A percentile compares a stretch with the other conserved stretches of the same genome.
These are phyloP conservation scores for Ormyrus pomaceus DNA, from an alignment of 2,888 invertebrate genomes.

Conservation along the genomic window DNA sequence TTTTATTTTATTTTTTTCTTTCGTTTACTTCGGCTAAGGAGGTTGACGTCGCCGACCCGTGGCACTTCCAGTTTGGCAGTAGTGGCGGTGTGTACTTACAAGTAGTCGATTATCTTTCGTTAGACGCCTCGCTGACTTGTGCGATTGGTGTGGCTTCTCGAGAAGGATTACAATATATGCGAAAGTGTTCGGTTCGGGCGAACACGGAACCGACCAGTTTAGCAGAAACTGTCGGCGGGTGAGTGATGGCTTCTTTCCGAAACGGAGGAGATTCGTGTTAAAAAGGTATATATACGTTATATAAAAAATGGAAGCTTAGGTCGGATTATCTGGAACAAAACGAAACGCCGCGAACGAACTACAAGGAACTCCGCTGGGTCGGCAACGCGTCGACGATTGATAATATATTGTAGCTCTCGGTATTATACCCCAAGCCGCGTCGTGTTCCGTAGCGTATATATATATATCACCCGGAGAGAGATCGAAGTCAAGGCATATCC, in stretches of 20 bases:
- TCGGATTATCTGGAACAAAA: background rate
- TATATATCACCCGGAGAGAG: constrained; percentile 55
- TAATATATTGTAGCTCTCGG: background rate
- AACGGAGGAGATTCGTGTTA: no score
- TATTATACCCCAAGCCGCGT: background rate
- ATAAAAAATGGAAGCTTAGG: no score
- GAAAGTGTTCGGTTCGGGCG: constrained; percentile 38
- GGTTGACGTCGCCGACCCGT: constrained; percentile 56
- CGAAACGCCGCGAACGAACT: background rate
- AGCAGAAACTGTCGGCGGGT: no score
- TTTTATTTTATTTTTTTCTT: constrained; percentile 13
- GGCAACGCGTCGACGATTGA: background rate
- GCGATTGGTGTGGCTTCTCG: constrained; percentile 4
- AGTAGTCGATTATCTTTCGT: constrained; percentile 47
- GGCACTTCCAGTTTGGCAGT: constrained; percentile 65
- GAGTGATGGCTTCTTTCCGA: no score
- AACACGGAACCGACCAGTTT: no score
- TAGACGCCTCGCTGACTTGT: constrained; percentile 48
- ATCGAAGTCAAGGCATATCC: constrained; percentile 66
- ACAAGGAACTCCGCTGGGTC: constrained; percentile 22
- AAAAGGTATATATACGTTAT: no score
- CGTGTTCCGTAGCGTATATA: background rate
- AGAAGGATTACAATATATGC: background rate
- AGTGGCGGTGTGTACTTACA: constrained; percentile 59
- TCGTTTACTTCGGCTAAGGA: background rate